Percentiles rank a stretch among this genome's conserved stretches.
Evolutionary conservation across 2,113 vertebrate genomes (phyloP).

Genomic region (Heterocephalus glaber): DNA sequence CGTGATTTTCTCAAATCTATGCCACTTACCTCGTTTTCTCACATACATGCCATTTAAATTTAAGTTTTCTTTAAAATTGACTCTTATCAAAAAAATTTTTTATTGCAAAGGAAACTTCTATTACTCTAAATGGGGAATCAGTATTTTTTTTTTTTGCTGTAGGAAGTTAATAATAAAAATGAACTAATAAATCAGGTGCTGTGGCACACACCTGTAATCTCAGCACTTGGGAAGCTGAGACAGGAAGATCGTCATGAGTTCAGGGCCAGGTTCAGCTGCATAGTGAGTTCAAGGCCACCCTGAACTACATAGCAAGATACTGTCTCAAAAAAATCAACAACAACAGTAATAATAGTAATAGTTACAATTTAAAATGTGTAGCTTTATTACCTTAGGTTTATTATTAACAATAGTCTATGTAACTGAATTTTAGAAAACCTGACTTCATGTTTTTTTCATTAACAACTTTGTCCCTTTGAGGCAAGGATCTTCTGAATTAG

Average conservation of each 20-base stretch:
- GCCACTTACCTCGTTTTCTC: not conserved
- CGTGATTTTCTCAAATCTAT: not conserved
- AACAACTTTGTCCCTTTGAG: not conserved
- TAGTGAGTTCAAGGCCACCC: not conserved
- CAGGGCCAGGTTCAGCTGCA: not conserved
- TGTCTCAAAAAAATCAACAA: not conserved
- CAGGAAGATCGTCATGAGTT: not conserved
- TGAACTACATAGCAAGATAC: not conserved
- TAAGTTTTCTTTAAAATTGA: constrained; percentile 12
- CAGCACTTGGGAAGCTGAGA: not conserved
- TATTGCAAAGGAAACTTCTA: constrained; percentile 17
- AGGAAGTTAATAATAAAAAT: not conserved
- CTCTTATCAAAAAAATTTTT: not conserved
- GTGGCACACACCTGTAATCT: not conserved
- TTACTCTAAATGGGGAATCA: not conserved
- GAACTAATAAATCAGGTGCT: not conserved
- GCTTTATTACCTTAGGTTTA: not conserved
- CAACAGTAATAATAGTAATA: not conserved
- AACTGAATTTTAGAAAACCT: not conserved
- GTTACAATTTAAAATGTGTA: not conserved
- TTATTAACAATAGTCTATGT: not conserved
- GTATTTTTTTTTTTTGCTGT: not conserved
- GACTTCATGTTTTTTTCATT: not conserved
- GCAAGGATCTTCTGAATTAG: not conserved
- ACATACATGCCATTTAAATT: not conserved